phyloP scores from a whole-genome alignment of 2,888 invertebrate species.

The Leucophora obtusa region DNA sequence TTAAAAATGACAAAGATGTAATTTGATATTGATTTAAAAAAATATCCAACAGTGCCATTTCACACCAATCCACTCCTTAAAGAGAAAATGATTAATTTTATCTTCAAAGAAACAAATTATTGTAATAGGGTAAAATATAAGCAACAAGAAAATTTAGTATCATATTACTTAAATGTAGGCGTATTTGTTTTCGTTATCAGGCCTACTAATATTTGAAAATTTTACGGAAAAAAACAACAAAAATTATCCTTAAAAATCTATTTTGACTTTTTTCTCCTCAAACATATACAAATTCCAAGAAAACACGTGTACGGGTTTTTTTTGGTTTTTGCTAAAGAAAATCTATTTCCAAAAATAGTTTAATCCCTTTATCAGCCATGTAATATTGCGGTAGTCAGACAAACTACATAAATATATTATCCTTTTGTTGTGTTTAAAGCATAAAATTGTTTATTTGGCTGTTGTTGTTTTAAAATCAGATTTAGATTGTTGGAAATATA shows the following conservation, averaged over 20 bases:
- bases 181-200: slow-evolving; percentile 50
- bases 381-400: slow-evolving; percentile 41
- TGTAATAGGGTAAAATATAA: slow-evolving; percentile 22
- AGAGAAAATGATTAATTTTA: slow-evolving; percentile 22
- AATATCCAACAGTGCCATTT: slow-evolving; percentile 5
- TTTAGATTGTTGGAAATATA: neutral
- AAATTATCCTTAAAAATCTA: slow-evolving; percentile 29
- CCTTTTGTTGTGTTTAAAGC: slow-evolving; percentile 15
- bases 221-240: slow-evolving; percentile 11
- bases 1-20: slow-evolving; percentile 6
- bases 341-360: slow-evolving; percentile 12
- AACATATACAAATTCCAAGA: slow-evolving; percentile 21
- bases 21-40: slow-evolving; percentile 17
- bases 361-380: slow-evolving; percentile 2
- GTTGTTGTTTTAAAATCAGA: neutral
- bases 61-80: slow-evolving; percentile 32
- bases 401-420: slow-evolving; percentile 5
- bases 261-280: neutral
- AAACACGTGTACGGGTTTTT: slow-evolving; percentile 36
- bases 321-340: neutral
- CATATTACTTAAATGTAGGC: slow-evolving; percentile 38
- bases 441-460: neutral
- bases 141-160: slow-evolving; percentile 43
- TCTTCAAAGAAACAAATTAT: slow-evolving; percentile 27
- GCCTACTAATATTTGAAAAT: slow-evolving; percentile 15